phyloP scores from a whole-genome alignment of 2,113 vertebrate genomes.

The Caranx ignobilis region DNA sequence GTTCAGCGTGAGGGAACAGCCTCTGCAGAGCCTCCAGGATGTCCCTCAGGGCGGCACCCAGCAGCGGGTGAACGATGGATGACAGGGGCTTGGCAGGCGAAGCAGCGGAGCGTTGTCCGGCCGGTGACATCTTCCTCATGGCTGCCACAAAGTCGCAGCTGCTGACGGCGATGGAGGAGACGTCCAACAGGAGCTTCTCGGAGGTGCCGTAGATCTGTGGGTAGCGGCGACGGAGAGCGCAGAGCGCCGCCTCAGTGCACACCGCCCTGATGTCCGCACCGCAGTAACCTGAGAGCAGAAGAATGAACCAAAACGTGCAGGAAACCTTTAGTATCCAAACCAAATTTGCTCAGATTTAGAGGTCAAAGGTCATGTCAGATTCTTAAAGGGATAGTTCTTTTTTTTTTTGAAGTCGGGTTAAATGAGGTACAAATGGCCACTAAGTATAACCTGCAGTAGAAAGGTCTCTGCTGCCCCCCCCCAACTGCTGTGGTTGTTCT shows the following conservation, averaged over 20 bases:
- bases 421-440: too few species aligned
- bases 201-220: conserved; percentile 91
- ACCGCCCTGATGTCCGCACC: conserved; percentile 93
- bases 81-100: conserved; percentile 87
- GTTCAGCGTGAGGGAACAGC: conserved; percentile 89
- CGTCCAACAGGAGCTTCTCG: conserved; percentile 89
- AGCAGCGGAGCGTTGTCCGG: conserved; percentile 83
- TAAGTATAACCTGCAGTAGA: too few species aligned
- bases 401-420: too few species aligned
- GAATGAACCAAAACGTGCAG: too few species aligned
- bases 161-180: conserved; percentile 86
- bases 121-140: conserved; percentile 88
- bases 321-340: too few species aligned
- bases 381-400: not conserved
- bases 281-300: conserved; percentile 87
- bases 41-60: conserved; percentile 78
- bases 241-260: conserved; percentile 91
- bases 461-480: too few species aligned
- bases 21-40: conserved; percentile 83
- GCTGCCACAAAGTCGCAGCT: conserved; percentile 88
- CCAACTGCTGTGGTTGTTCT: not conserved
- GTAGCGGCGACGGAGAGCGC: conserved; percentile 90
- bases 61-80: conserved; percentile 84
- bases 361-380: not conserved
- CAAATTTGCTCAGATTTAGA: too few species aligned